A percentile compares a stretch with the other conserved stretches of the same genome.
phyloP scores from a whole-genome alignment of 2,113 vertebrate genomes.

The Talpa occidentalis region DNA sequence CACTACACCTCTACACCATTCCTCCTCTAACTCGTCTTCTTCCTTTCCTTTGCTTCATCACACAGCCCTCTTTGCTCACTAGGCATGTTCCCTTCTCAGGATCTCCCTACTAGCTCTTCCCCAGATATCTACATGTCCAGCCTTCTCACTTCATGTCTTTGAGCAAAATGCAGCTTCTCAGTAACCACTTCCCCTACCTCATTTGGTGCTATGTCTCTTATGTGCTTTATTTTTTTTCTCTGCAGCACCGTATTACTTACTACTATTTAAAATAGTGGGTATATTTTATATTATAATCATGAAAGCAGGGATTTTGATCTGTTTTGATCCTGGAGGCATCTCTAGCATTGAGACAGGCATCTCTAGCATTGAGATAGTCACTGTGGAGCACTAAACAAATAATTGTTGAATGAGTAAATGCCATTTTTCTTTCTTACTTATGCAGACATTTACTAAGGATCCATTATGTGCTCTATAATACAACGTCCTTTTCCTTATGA shows the following conservation, averaged over 20 bases:
- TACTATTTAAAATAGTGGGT: neutral
- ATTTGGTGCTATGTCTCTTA: neutral
- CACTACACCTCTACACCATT: neutral
- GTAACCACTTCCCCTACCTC: neutral
- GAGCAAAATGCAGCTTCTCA: neutral
- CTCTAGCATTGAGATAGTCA: neutral
- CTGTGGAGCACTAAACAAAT: neutral
- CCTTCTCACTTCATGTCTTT: neutral
- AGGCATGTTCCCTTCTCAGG: neutral
- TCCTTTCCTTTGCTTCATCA: neutral
- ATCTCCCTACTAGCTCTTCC: neutral
- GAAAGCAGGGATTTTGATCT: neutral
- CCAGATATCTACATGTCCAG: neutral
- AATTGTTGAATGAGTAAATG: neutral
- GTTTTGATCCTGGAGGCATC: neutral
- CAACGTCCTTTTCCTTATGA: neutral
- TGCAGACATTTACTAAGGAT: neutral
- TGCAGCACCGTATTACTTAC: neutral
- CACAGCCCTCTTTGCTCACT: neutral
- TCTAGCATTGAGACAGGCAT: neutral
- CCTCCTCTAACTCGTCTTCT: neutral
- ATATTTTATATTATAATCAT: slow-evolving; percentile 9
- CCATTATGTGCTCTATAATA: neutral
- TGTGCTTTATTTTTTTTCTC: neutral
- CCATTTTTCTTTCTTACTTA: neutral